Base-by-base conservation (phyloP, 2,888 invertebrate genomes). In the Ceratothoa steindachneri region DNA sequence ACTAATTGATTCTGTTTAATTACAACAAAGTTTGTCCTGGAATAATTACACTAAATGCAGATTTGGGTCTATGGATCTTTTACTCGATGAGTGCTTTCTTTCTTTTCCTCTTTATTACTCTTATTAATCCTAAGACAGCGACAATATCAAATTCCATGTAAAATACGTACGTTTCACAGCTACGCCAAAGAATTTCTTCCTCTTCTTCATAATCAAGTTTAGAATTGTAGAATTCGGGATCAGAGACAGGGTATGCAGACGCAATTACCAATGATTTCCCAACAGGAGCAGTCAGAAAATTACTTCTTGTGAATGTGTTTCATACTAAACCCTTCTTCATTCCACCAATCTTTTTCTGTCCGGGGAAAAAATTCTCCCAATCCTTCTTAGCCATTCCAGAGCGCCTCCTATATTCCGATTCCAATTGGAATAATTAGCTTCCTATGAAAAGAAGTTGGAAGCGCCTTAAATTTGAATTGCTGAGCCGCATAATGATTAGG, bases 381-480 rank as follows among this genome's bases (percentile, higher is more conserved):
- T 60, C 27, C 27, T 60, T 60, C 60, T 60, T 24, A 24, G 27
- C 19, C 22, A n/a, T 60, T 60, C 27, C 60, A 24, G 24, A 60
- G 60, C n/a, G 19, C 60, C 24, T 1, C 60, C 27, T 60, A n/a
- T 22, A 60, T 60, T 60, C 27, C 60, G 27, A 24, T 60, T 60
- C 60, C 60, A 60, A 60, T 60, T 60, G 60, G 27, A 60, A 60
- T 60, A 60, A 60, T 60, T 60, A 60, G 60, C 60, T 60, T 60
- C 27, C 60, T 60, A 24, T 60, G 60, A 60, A 60, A 60, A 60
- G 60, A 60, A 60, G 60, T 60, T 24, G 22, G 60, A 24, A 24
- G 3, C 22, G 27, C 60, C 27, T 60, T 24, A 60, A 60, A 60
- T 60, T 60, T 24, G 60, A 60, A 60, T 60, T 60, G 60, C 60